phyloP scores from a whole-genome alignment of 2,113 vertebrate genomes.

The Colaptes auratus region DNA sequence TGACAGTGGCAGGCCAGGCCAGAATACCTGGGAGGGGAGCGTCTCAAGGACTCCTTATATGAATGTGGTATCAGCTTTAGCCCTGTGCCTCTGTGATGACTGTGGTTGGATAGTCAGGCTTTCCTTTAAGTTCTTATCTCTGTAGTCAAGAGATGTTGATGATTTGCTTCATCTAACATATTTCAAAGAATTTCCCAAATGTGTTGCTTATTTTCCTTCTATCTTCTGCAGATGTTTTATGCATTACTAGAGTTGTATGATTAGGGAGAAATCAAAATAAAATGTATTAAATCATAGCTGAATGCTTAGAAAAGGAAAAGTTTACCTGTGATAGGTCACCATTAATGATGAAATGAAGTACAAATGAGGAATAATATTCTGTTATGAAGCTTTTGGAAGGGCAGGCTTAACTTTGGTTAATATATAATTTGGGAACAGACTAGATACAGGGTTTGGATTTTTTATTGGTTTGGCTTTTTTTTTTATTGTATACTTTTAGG shows the following conservation, averaged over 20 bases:
- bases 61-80: background rate
- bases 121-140: background rate
- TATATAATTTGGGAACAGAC: background rate
- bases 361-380: background rate
- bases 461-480: background rate
- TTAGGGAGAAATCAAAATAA: background rate
- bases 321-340: too few species aligned
- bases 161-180: background rate
- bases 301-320: background rate
- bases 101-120: background rate
- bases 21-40: background rate
- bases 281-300: background rate
- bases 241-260: background rate
- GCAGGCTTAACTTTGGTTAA: background rate
- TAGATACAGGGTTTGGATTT: rapidly evolving
- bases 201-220: background rate
- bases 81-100: background rate
- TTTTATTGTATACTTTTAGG: background rate
- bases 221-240: background rate
- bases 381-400: background rate
- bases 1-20: background rate
- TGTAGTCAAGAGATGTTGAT: background rate
- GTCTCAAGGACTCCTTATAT: background rate
- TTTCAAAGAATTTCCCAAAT: background rate
- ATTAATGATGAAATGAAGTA: background rate